Percentiles rank a stretch among this genome's conserved stretches.
These are phyloP conservation scores for Tragelaphus eurycerus DNA, from an alignment of 2,797 vertebrate genomes.

Conservation along the genomic window DNA sequence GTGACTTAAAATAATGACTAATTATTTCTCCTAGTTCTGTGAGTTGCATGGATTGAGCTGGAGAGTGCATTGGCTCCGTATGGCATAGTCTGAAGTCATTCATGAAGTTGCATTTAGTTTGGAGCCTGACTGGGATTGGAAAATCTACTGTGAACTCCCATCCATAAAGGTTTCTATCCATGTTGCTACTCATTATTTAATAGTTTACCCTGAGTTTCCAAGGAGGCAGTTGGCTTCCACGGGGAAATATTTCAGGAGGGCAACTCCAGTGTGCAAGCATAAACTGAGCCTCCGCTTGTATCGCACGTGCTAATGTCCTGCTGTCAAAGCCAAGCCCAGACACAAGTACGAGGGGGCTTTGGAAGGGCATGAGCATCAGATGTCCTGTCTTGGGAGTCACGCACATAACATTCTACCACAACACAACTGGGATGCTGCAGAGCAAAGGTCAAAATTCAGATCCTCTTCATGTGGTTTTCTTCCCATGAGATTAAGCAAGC, in stretches of 20 bases:
- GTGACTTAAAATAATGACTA: not conserved
- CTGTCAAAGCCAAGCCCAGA: not conserved
- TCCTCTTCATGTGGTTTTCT: not conserved
- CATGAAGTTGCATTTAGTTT: not conserved
- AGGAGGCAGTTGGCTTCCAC: not conserved
- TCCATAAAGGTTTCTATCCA: not conserved
- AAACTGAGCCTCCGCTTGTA: not conserved
- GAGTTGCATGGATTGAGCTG: not conserved
- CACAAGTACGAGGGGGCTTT: not conserved
- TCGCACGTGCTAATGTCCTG: not conserved
- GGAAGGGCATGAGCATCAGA: not conserved
- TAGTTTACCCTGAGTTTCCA: not conserved
- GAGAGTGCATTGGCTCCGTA: not conserved
- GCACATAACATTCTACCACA: not conserved
- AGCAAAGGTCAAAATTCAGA: not conserved
- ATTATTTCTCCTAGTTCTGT: not conserved
- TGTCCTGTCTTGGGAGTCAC: rapidly evolving
- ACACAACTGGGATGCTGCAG: not conserved
- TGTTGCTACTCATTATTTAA: not conserved
- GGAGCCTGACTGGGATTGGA: not conserved
- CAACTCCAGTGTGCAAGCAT: too few relatives aligned
- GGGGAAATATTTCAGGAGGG: not conserved
- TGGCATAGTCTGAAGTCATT: not conserved
- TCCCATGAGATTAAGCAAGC: not conserved
- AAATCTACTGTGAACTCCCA: not conserved